Percentiles rank a stretch among this genome's conserved stretches.
phyloP scores from a whole-genome alignment of 2,797 vertebrate species.

The Epinephelus malabaricus region DNA sequence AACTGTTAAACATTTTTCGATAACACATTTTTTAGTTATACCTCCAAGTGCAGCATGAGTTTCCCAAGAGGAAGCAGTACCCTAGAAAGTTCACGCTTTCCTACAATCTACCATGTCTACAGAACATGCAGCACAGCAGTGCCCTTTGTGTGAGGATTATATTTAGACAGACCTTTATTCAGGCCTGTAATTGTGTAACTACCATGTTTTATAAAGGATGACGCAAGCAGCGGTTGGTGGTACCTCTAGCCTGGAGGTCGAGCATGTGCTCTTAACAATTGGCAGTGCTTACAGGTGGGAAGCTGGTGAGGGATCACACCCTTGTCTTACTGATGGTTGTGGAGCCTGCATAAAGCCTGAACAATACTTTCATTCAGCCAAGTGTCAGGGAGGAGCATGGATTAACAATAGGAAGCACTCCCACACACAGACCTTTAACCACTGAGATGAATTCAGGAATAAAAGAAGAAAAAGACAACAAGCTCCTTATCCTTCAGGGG shows the following conservation, averaged over 20 bases:
- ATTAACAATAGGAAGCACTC: constrained; percentile 57
- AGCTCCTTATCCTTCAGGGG: not conserved
- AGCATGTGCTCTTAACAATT: not conserved
- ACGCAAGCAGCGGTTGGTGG: not conserved
- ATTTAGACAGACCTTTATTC: constrained; percentile 5
- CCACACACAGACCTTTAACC: constrained; percentile 46
- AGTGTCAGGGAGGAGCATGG: constrained; percentile 36
- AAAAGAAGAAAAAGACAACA: constrained; percentile 29
- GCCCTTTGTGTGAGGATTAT: not conserved
- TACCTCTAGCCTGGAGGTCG: not conserved
- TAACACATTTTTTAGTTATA: not conserved
- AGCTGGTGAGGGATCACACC: not conserved
- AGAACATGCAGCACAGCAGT: not conserved
- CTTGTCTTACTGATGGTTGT: constrained; percentile 23
- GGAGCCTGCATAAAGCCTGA: constrained; percentile 14
- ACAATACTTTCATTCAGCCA: constrained; percentile 64
- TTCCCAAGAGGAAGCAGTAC: not conserved
- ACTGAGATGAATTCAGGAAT: constrained; percentile 28
- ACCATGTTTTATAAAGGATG: constrained; percentile 9
- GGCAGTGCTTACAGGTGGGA: constrained; percentile 6
- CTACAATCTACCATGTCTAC: not conserved
- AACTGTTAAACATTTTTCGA: not conserved
- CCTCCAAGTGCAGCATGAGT: not conserved
- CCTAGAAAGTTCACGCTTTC: not conserved
- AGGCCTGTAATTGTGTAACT: constrained; percentile 2